These are phyloP conservation scores for Tetraodon nigroviridis DNA, from an alignment of 2,113 vertebrate species.

Conservation along the genomic window DNA sequence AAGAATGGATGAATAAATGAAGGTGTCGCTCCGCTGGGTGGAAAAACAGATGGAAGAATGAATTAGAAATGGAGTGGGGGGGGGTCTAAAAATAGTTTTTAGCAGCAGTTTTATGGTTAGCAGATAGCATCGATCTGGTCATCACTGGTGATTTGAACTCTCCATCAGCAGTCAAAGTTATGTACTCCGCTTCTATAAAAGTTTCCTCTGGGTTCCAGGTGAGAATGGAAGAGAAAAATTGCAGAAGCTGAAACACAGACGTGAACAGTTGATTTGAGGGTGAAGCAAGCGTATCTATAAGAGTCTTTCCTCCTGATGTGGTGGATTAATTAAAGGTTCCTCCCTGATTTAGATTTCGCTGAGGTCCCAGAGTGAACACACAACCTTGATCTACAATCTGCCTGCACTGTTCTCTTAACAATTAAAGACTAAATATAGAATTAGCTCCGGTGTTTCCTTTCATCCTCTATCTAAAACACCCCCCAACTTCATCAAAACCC, in stretches of 20 bases:
- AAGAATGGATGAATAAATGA: conserved; percentile 34
- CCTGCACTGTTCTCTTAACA: conserved; percentile 42
- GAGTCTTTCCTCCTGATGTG: conserved; percentile 10
- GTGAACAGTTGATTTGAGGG: conserved; percentile 7
- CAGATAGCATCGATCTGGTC: no score
- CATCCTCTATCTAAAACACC: conserved; percentile 42
- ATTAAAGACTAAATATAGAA: conserved; percentile 50
- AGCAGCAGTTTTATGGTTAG: conserved; percentile 1
- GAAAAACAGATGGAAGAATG: neutral
- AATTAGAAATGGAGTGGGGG: neutral
- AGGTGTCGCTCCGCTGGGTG: conserved; percentile 10
- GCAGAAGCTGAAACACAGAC: neutral
- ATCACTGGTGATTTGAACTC: no score
- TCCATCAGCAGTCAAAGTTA: no score
- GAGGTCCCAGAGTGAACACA: conserved; percentile 38
- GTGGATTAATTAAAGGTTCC: conserved; percentile 33
- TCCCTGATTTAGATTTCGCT: conserved; percentile 19
- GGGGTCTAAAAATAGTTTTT: neutral
- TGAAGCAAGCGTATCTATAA: conserved; percentile 4
- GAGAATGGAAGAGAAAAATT: neutral
- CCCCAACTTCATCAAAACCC: conserved; percentile 36
- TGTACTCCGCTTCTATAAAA: no score
- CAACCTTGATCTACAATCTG: conserved; percentile 47
- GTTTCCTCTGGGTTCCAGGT: no score
- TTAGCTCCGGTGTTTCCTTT: conserved; percentile 36